Base-by-base conservation (phyloP, 2,797 vertebrate species). In the Catostomus latipinnis region DNA sequence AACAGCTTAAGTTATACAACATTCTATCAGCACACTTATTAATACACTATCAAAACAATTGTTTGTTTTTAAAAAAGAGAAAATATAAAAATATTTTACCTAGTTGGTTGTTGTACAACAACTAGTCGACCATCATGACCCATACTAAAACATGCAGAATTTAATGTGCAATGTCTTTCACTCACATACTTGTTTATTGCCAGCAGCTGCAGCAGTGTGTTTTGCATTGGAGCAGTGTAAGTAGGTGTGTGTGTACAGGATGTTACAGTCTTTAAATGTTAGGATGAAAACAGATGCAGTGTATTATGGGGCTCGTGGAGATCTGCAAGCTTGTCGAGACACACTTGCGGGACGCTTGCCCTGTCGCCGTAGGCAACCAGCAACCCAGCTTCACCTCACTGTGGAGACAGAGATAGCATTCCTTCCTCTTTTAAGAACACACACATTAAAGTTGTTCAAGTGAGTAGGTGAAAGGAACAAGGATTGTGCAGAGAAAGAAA, bases 321-420 rank as follows among this genome's bases (percentile, higher is more conserved):
- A 84, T 78, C 75, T 76, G 72, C 13, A 77, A 91, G 85, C 93
- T 12, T 92, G 93, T 91, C 83, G 85, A 87, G 89, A 90, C 93
- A 93, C 81, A 92, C 80, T 14, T 71, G 50, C 48, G 79, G 88
- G 91, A 91, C 81, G 78, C 86, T 49, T 71, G 50, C 49, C 84
- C 86, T 22, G 86, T 87, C 86, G 87, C 90, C 88, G 66, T 86
- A 83, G 76, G 86, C 88, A 83, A 91, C 88, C 86, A 77, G 84
- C 86, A 83, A 87, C 83, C 83, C 87, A 80, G 86, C 89, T 91
- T 91, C 90, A 88, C 86, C 85, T 86, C 87, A 66, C 78, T 82
- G 82, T 69, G 43, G 71, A 71, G 82, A 90, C 90, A 86, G 81
- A 87, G 82, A 70, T 76, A 88, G 56, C 78, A 84, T 84, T 78